Base-by-base conservation (phyloP, 2,113 vertebrate genomes). In the Heptranchias perlo region DNA sequence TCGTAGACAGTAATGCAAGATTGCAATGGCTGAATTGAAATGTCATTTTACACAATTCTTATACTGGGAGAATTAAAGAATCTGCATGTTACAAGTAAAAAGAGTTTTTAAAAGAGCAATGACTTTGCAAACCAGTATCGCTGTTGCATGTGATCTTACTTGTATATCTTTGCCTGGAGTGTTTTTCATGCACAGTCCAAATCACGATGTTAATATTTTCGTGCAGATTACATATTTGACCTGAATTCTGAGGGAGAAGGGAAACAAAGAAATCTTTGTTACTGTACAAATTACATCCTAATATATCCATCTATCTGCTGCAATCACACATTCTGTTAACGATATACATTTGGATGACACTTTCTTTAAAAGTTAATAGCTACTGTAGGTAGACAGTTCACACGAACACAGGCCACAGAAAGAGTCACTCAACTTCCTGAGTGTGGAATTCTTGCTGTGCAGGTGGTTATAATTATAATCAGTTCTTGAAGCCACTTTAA, bases 391-490 rank as follows among this genome's bases (percentile, higher is more conserved):
- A 95, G 94, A 95, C 13, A 69, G 94, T 95, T 95, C 94, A 95
- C 94, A 69, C 13, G 94, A 67, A 95, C 65, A 49, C 94, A 73
- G 65, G 47, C n/a, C 94, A 69, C 65, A 95, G 65, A 49, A 49
- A 69, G 21, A 52, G 64, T 69, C 94, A 49, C 94, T 52, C 94
- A 69, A 49, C 65, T 95, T 14, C 47, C 94, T 28, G 25, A 95
- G 47, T 95, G 11, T 52, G 64, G 64, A 95, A 69, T 95, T 52
- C 94, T 35, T 95, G 94, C 39, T 73, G 64, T 4, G 39, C 94
- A 95, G 94, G 64, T 95, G 94, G 94, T 95, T 69, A 69, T 95
- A 95, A 95, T 95, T 95, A 95, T 52, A 95, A 95, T 95, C 94
- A 95, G 64, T 39, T 73, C 94, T 73, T 73, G 47, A 95, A 95